These are phyloP conservation scores for Euwallacea fornicatus DNA, from an alignment of 1,140 invertebrate genomes.

Conservation along the genomic window DNA sequence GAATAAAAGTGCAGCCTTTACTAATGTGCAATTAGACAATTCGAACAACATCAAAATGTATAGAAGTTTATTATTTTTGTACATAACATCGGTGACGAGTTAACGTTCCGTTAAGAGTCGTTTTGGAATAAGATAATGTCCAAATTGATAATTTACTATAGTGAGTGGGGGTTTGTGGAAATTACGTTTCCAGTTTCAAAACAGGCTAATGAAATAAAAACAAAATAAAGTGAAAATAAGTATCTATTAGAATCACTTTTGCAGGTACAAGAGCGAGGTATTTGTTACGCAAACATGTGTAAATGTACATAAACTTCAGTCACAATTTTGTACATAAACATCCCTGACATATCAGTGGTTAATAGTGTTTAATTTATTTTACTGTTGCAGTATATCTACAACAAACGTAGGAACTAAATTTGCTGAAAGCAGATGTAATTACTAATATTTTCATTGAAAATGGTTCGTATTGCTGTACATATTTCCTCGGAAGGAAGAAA, in stretches of 20 bases:
- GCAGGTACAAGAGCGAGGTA: too few species aligned
- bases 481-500: conserved; percentile 27
- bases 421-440: conserved; percentile 26
- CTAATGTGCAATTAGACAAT: conserved; percentile 38
- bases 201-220: too few species aligned
- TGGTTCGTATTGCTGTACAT: conserved; percentile 20
- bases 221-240: too few species aligned
- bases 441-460: conserved; percentile 29
- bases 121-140: too few species aligned
- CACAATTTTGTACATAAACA: too few species aligned
- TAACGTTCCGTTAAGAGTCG: too few species aligned
- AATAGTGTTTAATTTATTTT: conserved; percentile 28
- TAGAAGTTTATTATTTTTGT: conserved; percentile 28
- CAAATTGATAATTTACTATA: too few species aligned
- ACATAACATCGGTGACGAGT: background rate
- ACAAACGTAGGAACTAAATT: conserved; percentile 13
- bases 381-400: conserved; percentile 23
- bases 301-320: conserved; percentile 29
- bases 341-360: conserved; percentile 38
- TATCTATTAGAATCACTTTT: too few species aligned
- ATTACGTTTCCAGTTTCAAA: too few species aligned
- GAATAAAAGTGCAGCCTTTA: conserved; percentile 5
- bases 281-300: conserved; percentile 14
- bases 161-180: too few species aligned
- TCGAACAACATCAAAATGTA: conserved; percentile 39